These are phyloP conservation scores for Sparidentex hasta DNA, from an alignment of 2,797 vertebrate species.

Conservation along the genomic window DNA sequence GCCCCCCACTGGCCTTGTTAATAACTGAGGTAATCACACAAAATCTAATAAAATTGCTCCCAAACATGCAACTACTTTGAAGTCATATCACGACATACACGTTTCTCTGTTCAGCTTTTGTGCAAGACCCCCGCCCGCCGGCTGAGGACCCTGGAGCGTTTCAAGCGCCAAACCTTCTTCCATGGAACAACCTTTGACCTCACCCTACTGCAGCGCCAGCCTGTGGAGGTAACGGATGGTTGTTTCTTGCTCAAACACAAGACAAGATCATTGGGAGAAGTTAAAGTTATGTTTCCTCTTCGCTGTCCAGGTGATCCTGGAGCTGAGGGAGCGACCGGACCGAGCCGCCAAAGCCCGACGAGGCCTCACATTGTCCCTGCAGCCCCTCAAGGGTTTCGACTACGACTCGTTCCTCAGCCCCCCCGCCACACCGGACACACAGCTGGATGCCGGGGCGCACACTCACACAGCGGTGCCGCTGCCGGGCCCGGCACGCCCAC, in stretches of 20 bases:
- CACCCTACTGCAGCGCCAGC: slow-evolving; percentile 89
- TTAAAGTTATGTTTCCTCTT: background rate
- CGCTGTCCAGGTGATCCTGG: slow-evolving; percentile 79
- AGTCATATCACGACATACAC: background rate
- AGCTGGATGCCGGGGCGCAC: slow-evolving; percentile 52
- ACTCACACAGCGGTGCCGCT: slow-evolving; percentile 31
- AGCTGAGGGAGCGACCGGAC: slow-evolving; percentile 81
- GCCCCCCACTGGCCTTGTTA: slow-evolving; percentile 86
- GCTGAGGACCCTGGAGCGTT: slow-evolving; percentile 89
- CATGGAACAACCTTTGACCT: slow-evolving; percentile 89
- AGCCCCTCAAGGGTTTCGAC: slow-evolving; percentile 90
- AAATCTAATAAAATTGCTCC: background rate
- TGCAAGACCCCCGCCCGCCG: slow-evolving; percentile 88
- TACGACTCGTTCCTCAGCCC: slow-evolving; percentile 84
- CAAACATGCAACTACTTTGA: background rate
- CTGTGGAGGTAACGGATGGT: slow-evolving; percentile 79
- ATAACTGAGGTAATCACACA: slow-evolving; percentile 88
- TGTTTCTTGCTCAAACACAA: background rate
- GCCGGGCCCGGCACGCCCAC: slow-evolving; percentile 60
- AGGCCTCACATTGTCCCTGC: slow-evolving; percentile 80
- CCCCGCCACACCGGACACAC: slow-evolving; percentile 67
- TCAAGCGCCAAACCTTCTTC: slow-evolving; percentile 92
- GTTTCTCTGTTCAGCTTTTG: slow-evolving; percentile 85
- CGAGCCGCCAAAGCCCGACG: slow-evolving; percentile 75
- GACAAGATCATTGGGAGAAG: background rate